Base-by-base conservation (phyloP, 2,113 vertebrate species). In the Etheostoma spectabile region DNA sequence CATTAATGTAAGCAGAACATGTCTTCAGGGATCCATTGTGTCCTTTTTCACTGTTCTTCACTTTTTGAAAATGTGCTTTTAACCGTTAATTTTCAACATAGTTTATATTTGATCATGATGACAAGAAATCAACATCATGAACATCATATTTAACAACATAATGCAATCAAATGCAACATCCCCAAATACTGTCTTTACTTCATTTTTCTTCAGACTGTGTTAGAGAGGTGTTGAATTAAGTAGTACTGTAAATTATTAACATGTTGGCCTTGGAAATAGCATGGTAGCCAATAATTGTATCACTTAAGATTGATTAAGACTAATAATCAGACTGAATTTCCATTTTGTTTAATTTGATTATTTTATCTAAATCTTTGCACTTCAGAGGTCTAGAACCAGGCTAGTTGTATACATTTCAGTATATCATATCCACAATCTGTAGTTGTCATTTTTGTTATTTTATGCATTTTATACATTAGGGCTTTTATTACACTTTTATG, bases 1-100 rank as follows among this genome's bases (percentile, higher is more conserved):
- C 87, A 94, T 98, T 27, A 94, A 97, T 0, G 98, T 99, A 94
- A 38, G 97, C 94, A 51, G 14, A 66, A 33, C 10, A 8, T 18
- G 4, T 48, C 16, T 27, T n/a, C 15, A 63, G 4, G 12, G 18
- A 42, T 60, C 27, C 42, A 5, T 10, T 16, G 49, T 64, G 60
- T 38, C 27, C 3, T 33, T 42, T 35, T n/a, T 27, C 10, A 67
- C 14, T 35, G 6, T 45, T 51, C 38, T 38, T 6, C 8, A 12
- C 5, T 46, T 21, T 35, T 66, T 46, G 11, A 56, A 56, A 33
- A 33, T 18, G 15, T 46, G 42, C 19, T 24, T 19, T 70, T 18
- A 16, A 38, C 18, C 1, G 11, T 14, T 6, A 4, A 30, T 14
- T 30, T 27, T 57, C 2, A 30, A 2, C 5, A 0, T 42, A 21